Percentiles rank a stretch among this genome's conserved stretches.
These are phyloP conservation scores for Ormyrus pomaceus DNA, from an alignment of 2,888 invertebrate genomes.

Conservation along the genomic window DNA sequence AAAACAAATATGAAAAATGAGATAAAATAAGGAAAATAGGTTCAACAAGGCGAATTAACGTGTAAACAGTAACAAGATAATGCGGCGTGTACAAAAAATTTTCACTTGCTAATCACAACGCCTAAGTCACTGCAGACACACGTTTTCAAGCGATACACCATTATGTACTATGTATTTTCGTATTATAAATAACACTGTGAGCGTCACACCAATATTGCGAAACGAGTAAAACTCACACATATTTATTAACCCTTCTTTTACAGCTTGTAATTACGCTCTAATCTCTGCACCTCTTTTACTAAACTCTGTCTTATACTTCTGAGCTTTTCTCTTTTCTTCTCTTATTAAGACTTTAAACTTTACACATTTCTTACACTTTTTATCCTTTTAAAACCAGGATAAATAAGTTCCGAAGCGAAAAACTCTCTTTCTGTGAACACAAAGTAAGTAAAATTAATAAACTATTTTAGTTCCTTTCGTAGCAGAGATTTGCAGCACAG, in stretches of 20 bases:
- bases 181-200: neutral
- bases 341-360: no score
- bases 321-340: neutral
- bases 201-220: neutral
- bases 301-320: neutral
- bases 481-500: no score
- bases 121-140: constrained; percentile 14
- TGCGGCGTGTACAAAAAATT: constrained; percentile 16
- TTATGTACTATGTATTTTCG: neutral
- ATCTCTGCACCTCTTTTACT: constrained; percentile 14
- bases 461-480: no score
- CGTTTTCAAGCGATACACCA: neutral
- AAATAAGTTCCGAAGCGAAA: no score
- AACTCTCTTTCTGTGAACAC: no score
- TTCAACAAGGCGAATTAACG: constrained; percentile 3
- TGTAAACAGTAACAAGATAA: constrained; percentile 34
- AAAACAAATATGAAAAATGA: no score
- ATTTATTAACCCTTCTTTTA: neutral
- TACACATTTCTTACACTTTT: no score
- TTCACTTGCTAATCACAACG: constrained; percentile 14
- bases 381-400: no score
- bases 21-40: no score
- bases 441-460: no score
- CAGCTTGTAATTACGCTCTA: constrained; percentile 9
- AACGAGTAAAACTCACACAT: neutral